These are phyloP conservation scores for Trialeurodes vaporariorum DNA, from an alignment of 1,140 invertebrate genomes.

Conservation along the genomic window DNA sequence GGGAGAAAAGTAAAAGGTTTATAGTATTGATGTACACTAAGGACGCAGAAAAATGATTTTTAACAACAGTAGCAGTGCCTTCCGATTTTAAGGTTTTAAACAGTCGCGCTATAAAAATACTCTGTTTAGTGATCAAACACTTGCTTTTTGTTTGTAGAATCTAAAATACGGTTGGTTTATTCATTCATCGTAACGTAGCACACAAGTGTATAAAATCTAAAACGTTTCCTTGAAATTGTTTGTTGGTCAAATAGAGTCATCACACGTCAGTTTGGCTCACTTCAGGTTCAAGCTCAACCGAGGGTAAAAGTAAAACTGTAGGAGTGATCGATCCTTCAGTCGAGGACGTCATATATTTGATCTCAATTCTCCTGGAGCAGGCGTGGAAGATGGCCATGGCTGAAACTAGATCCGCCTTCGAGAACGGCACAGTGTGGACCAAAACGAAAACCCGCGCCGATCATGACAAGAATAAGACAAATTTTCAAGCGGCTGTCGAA, in stretches of 20 bases:
- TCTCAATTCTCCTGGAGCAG: background rate
- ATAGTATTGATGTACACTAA: no score
- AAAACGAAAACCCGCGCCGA: background rate
- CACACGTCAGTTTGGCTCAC: background rate
- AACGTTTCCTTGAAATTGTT: no score
- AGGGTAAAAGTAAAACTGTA: background rate
- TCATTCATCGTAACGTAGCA: no score
- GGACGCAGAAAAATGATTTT: no score
- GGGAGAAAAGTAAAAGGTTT: no score
- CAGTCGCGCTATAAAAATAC: no score
- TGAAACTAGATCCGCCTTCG: background rate
- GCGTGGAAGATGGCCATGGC: background rate
- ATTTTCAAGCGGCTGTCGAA: background rate
- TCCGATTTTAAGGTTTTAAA: no score
- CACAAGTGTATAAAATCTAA: no score
- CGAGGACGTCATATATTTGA: background rate
- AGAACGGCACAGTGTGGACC: background rate
- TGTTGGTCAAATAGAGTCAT: background rate
- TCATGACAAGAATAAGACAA: constrained; percentile 11
- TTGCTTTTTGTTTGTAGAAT: no score
- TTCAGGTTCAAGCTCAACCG: background rate
- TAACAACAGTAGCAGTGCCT: no score
- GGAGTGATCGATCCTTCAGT: background rate
- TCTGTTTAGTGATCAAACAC: no score
- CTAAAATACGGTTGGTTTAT: no score